Conservation (phyloP, 2,888 invertebrate genomes). For the Chloromyia formosa region DNA sequence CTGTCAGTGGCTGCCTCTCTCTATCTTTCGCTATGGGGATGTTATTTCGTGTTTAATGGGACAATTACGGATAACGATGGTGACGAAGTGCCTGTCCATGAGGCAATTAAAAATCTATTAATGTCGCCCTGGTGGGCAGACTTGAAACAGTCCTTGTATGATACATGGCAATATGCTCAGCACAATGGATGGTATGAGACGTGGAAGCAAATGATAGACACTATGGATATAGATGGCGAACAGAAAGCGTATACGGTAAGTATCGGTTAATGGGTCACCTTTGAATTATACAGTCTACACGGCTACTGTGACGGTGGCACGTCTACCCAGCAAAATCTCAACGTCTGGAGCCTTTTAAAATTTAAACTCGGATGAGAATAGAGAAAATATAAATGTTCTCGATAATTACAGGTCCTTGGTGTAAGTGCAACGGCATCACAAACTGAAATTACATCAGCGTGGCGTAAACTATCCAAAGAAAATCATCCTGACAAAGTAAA, state of each 20-base stretch:
- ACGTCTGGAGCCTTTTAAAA: too few species aligned
- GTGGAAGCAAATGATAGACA: constrained; percentile 85
- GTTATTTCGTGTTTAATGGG: constrained; percentile 88
- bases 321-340: too few species aligned
- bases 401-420: constrained; percentile 71
- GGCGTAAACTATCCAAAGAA: constrained; percentile 83
- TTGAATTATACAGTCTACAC: too few species aligned
- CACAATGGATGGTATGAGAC: constrained; percentile 89
- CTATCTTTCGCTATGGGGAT: constrained; percentile 78
- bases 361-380: too few species aligned
- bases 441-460: constrained; percentile 83
- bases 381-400: neutral
- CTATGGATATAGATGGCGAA: constrained; percentile 91
- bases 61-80: constrained; percentile 85
- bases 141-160: constrained; percentile 75
- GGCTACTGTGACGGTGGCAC: too few species aligned
- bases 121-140: constrained; percentile 91
- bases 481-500: constrained; percentile 93
- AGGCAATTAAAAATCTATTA: constrained; percentile 88
- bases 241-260: constrained; percentile 84
- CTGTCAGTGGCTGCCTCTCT: constrained; percentile 71
- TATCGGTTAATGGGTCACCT: neutral
- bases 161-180: constrained; percentile 80
- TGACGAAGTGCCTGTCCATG: constrained; percentile 86
- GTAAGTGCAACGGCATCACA: constrained; percentile 83